These are phyloP conservation scores for Haemorhous mexicanus DNA, from an alignment of 2,113 vertebrate species.

Conservation along the genomic window DNA sequence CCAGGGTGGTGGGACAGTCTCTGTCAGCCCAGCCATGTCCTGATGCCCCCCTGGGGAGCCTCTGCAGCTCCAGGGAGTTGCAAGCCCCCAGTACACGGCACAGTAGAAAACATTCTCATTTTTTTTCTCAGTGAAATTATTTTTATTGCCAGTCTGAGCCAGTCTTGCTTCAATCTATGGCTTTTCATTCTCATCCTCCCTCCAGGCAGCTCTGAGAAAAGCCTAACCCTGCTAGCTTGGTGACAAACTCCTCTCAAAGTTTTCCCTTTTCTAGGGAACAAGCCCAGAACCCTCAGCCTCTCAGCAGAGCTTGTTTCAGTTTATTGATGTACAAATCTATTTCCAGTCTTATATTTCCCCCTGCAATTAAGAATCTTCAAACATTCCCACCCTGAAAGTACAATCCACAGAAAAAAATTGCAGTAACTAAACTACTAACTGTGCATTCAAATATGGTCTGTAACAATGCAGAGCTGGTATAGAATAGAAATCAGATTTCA, in stretches of 20 bases:
- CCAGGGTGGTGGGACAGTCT: not conserved
- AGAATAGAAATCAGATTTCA: not conserved
- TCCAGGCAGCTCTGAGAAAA: not conserved
- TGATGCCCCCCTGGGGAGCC: not conserved
- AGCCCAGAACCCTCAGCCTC: not conserved
- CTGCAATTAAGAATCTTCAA: not conserved
- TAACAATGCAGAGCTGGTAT: not conserved
- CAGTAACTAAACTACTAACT: not conserved
- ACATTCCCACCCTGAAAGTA: not conserved
- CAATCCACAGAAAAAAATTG: not conserved
- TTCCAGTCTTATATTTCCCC: not conserved
- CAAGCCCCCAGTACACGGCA: rapidly evolving
- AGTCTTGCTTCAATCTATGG: not conserved
- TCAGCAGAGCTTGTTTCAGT: not conserved
- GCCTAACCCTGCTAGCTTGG: not conserved
- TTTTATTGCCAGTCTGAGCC: not conserved
- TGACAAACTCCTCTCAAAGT: not conserved
- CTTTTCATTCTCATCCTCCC: not conserved
- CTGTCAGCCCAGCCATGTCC: not conserved
- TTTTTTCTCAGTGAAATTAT: not conserved
- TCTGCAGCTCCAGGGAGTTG: not conserved
- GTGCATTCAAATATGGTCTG: not conserved
- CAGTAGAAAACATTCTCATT: not conserved
- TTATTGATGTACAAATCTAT: not conserved
- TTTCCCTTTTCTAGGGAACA: not conserved